These are phyloP conservation scores for Oreochromis aureus DNA, from an alignment of 2,113 vertebrate species.

Conservation along the genomic window DNA sequence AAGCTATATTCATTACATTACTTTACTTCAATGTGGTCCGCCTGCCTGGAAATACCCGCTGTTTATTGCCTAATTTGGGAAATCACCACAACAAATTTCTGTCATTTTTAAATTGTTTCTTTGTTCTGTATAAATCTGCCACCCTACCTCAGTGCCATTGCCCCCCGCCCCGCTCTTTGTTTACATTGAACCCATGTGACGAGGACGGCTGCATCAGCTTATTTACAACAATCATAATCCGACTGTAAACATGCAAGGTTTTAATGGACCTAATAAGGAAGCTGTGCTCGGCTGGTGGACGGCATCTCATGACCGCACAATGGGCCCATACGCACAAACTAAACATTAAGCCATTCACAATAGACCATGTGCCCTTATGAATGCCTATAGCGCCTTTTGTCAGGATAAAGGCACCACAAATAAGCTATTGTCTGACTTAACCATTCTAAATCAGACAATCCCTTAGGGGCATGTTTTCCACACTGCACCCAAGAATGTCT, in stretches of 20 bases:
- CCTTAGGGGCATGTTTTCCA: slow-evolving; percentile 44
- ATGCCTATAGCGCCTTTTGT: slow-evolving; percentile 49
- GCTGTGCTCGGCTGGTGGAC: slow-evolving; percentile 2
- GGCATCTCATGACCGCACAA: slow-evolving; percentile 53
- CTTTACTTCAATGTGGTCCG: background rate
- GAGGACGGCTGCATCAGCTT: slow-evolving; percentile 42
- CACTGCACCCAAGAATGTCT: slow-evolving; percentile 43
- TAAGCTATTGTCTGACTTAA: slow-evolving; percentile 58
- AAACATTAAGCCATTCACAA: slow-evolving; percentile 60
- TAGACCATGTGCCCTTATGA: slow-evolving; percentile 46
- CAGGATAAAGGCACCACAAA: slow-evolving; percentile 61
- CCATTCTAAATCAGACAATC: slow-evolving; percentile 49
- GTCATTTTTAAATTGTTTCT: background rate
- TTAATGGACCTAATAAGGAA: slow-evolving; percentile 55
- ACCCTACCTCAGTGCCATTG: background rate
- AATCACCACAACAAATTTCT: background rate
- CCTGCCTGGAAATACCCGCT: slow-evolving; percentile 4
- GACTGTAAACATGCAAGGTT: slow-evolving; percentile 56
- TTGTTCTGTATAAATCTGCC: background rate
- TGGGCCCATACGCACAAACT: slow-evolving; percentile 33
- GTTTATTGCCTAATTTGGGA: background rate
- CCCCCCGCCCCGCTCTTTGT: background rate
- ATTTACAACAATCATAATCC: slow-evolving; percentile 62
- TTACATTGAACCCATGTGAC: slow-evolving; percentile 43
- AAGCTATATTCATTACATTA: background rate